These are phyloP conservation scores for rabbit (Oryctolagus cuniculus) DNA, from an alignment of 2,113 vertebrate species.

Conservation along the genomic window mOryCun1.1 NC_091449.1:56603001-56603500, in stretches of 20 bases:
- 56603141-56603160: not conserved
- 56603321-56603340: too few species aligned
- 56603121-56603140: not conserved
- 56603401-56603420: too few species aligned
- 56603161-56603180: not conserved
- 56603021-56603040: not conserved
- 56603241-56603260: not conserved
- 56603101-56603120: not conserved
- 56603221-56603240: not conserved
- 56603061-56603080: not conserved
- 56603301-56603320: too few species aligned
- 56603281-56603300: not conserved
- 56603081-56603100: not conserved
- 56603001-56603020: not conserved
- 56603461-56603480: not conserved
- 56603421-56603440: too few species aligned
- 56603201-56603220: not conserved
- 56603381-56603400: too few species aligned
- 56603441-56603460: too few species aligned
- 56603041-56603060: not conserved
- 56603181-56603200: not conserved
- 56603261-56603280: not conserved
- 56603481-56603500: conserved; percentile 39
- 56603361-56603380: too few species aligned
- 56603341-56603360: too few species aligned